These are phyloP conservation scores for Aspidoscelis tigris DNA, from an alignment of 2,113 vertebrate genomes.

Conservation along the genomic window DNA sequence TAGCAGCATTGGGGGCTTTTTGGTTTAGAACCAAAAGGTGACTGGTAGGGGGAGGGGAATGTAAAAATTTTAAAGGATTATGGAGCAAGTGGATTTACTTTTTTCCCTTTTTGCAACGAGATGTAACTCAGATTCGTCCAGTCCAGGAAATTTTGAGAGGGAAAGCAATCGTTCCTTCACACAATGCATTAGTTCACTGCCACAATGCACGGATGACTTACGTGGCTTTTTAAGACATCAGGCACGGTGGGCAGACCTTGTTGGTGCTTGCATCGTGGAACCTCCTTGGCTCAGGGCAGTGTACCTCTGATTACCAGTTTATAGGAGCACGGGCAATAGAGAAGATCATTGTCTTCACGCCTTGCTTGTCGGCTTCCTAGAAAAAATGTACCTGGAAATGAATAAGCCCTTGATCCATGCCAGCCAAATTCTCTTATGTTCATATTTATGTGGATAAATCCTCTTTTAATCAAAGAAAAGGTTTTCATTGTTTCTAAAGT, in stretches of 20 bases:
- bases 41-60: neutral
- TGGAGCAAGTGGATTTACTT: neutral
- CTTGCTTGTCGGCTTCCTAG: neutral
- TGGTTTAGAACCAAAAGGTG: neutral
- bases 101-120: neutral
- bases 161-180: neutral
- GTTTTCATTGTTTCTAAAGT: slow-evolving; percentile 73
- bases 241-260: neutral
- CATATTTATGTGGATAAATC: slow-evolving; percentile 73
- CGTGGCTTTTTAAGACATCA: neutral
- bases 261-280: neutral
- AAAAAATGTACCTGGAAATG: slow-evolving; percentile 3
- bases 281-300: neutral
- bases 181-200: slow-evolving; percentile 4
- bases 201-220: neutral
- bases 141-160: neutral
- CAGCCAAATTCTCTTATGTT: neutral
- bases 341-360: neutral
- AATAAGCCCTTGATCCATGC: neutral
- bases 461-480: slow-evolving; percentile 72
- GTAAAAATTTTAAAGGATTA: neutral
- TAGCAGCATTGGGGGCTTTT: slow-evolving; percentile 66
- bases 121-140: neutral
- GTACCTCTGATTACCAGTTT: neutral
- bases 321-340: neutral